Base-by-base conservation (phyloP, 1,140 invertebrate species). In the Heliconius hermathena region DNA sequence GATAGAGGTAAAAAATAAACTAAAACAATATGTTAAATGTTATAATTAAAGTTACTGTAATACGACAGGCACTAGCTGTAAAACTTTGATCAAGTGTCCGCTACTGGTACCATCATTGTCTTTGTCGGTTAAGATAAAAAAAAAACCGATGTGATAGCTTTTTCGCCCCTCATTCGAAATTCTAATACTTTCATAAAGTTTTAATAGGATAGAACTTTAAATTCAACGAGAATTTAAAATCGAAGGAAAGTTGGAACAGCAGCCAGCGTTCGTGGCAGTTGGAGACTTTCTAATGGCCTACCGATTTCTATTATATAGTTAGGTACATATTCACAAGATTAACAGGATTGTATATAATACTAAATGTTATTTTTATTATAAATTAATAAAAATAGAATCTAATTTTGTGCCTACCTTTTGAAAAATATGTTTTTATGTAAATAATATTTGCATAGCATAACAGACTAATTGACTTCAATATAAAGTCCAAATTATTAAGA, bases 161-260 rank as follows among this genome's bases (percentile, higher is more conserved):
- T 46, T 92, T 91, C 89, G 85, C 89, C 91, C 91, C 91, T 94
- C 89, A 91, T 94, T 93, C 90, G 88, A 90, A 93, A 92, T 93
- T 93, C 90, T 93, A 93, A 94, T 94, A 94, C 92, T 94, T 92
- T 79, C 83, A 84, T 87, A 90, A 94, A 94, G 90, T 94, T 94
- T 94, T 94, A 94, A 94, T 93, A 94, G 90, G 93, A 93, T 94
- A 90, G 89, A 87, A 91, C 89, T 93, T 94, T 88, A 93, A 93
- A 94, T 93, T 94, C 91, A 90, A 90, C 84, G 84, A 89, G 87
- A 93, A 90, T 90, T 89, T 87, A 89, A 81, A 85, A 77, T 91
- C 84, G 85, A 77, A 83, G 83, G 78, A 86, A 92, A 91, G 90
- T 93, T 91, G 87, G 89, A 86, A 88, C 88, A 87, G 83, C 86